phyloP scores from a whole-genome alignment of 2,797 vertebrate species.

The Meriones psammophilus region DNA sequence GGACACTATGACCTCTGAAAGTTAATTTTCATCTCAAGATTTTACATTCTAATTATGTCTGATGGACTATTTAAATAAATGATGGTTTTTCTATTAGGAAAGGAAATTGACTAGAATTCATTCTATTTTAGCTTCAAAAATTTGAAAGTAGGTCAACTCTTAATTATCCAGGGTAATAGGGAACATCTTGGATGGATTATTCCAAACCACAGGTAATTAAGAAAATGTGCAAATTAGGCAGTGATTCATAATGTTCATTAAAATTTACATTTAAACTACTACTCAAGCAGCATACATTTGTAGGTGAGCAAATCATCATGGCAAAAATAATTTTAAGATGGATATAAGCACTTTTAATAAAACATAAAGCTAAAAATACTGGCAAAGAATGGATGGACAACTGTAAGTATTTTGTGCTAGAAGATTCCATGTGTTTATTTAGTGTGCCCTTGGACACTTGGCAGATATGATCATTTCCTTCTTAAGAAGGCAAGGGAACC shows the following conservation, averaged over 20 bases:
- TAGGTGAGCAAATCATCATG: conserved; percentile 81
- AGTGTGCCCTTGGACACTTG: neutral
- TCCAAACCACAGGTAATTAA: conserved; percentile 85
- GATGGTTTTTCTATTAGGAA: conserved; percentile 81
- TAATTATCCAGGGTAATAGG: conserved; percentile 84
- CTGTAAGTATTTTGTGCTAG: conserved; percentile 58
- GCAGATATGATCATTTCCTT: conserved; percentile 37
- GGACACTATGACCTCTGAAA: conserved; percentile 77
- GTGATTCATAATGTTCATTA: conserved; percentile 85
- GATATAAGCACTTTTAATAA: conserved; percentile 71
- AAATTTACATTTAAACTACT: conserved; percentile 84
- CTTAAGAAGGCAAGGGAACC: conserved; percentile 22
- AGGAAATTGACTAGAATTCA: conserved; percentile 82
- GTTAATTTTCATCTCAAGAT: conserved; percentile 81
- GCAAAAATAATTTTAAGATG: conserved; percentile 81
- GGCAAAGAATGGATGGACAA: conserved; percentile 29
- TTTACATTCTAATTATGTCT: conserved; percentile 80
- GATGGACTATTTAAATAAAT: conserved; percentile 83
- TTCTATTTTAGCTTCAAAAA: conserved; percentile 81
- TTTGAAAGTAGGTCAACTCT: conserved; percentile 84
- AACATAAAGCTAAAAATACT: conserved; percentile 61
- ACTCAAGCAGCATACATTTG: conserved; percentile 79
- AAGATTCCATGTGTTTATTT: conserved; percentile 57
- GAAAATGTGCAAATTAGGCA: conserved; percentile 86
- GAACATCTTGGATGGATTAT: conserved; percentile 85